Evolutionary conservation across 2,888 invertebrate genomes (phyloP).

Genomic region (Linnaemya tessellans): DNA sequence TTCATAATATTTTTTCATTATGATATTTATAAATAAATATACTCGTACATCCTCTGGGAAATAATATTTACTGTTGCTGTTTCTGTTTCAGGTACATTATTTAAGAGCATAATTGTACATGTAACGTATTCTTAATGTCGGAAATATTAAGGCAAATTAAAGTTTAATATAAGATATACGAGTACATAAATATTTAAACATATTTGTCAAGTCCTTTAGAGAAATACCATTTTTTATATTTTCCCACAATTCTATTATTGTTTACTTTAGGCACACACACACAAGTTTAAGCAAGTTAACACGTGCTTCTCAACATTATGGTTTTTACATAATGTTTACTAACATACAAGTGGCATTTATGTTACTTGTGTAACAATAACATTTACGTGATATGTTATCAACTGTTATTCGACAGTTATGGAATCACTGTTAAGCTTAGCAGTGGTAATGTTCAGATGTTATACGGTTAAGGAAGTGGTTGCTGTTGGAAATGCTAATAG

Average conservation of each 20-base stretch:
- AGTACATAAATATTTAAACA: conserved; percentile 68
- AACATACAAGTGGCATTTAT: conserved; percentile 53
- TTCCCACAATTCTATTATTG: conserved; percentile 12
- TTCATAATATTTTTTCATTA: conserved; percentile 9
- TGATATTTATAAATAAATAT: conserved; percentile 36
- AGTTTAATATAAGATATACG: conserved; percentile 55
- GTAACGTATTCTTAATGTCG: conserved; percentile 23
- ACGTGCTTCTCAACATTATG: background rate
- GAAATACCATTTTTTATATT: conserved; percentile 3
- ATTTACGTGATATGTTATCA: conserved; percentile 61
- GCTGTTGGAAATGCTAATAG: conserved; percentile 20
- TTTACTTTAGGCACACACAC: background rate
- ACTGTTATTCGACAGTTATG: background rate
- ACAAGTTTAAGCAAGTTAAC: background rate
- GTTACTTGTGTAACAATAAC: conserved; percentile 16
- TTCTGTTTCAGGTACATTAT: conserved; percentile 10
- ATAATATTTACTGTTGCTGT: conserved; percentile 36
- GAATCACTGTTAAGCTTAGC: conserved; percentile 2
- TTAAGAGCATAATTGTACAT: background rate
- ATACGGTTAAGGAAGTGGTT: background rate
- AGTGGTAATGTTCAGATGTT: background rate
- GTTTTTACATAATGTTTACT: background rate
- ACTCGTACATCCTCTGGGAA: conserved; percentile 51
- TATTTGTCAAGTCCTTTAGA: conserved; percentile 40
- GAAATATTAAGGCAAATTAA: conserved; percentile 56